A percentile compares a stretch with the other conserved stretches of the same genome.
Evolutionary conservation across 2,888 invertebrate species (phyloP).

Genomic region (Zeuzera pyrina): DNA sequence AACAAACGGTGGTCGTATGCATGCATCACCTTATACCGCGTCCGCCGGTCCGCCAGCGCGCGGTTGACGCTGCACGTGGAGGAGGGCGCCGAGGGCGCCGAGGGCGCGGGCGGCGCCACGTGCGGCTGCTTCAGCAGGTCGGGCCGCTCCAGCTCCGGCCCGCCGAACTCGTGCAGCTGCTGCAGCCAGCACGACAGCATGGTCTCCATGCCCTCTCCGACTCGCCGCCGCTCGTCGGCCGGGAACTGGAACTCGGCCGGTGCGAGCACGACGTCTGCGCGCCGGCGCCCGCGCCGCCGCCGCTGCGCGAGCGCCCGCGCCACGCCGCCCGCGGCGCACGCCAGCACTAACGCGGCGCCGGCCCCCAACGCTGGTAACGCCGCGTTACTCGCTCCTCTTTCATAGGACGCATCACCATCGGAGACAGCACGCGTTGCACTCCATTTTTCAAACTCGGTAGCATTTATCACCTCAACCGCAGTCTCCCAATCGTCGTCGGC

Average conservation of each 20-base stretch:
- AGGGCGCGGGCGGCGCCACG: slow-evolving; percentile 52
- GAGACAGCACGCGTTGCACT: slow-evolving; percentile 6
- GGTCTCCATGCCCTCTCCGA: slow-evolving; percentile 84
- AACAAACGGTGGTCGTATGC: not conserved
- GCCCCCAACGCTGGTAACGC: slow-evolving; percentile 15
- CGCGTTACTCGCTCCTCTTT: slow-evolving; percentile 4
- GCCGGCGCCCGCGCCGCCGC: slow-evolving; percentile 20
- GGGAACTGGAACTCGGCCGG: slow-evolving; percentile 32
- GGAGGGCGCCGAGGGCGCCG: slow-evolving; percentile 59
- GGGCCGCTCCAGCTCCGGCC: slow-evolving; percentile 87
- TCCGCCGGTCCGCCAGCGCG: slow-evolving; percentile 76
- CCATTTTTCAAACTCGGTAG: slow-evolving; percentile 17
- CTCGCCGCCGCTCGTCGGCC: slow-evolving; percentile 40
- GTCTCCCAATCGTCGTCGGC: slow-evolving; percentile 22
- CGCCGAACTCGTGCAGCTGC: slow-evolving; percentile 87
- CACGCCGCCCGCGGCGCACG: slow-evolving; percentile 10
- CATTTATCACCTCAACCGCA: slow-evolving; percentile 20
- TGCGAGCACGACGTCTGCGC: slow-evolving; percentile 25
- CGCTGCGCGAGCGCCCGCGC: slow-evolving; percentile 4
- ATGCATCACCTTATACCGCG: slow-evolving; percentile 83
- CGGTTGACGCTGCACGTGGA: slow-evolving; percentile 64
- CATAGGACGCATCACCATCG: slow-evolving; percentile 8
- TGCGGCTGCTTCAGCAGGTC: slow-evolving; percentile 84
- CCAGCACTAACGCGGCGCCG: slow-evolving; percentile 14
- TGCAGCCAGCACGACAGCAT: slow-evolving; percentile 91